Evolutionary conservation across 2,888 invertebrate species (phyloP).

Genomic region (Lasioglossum vierecki): DNA sequence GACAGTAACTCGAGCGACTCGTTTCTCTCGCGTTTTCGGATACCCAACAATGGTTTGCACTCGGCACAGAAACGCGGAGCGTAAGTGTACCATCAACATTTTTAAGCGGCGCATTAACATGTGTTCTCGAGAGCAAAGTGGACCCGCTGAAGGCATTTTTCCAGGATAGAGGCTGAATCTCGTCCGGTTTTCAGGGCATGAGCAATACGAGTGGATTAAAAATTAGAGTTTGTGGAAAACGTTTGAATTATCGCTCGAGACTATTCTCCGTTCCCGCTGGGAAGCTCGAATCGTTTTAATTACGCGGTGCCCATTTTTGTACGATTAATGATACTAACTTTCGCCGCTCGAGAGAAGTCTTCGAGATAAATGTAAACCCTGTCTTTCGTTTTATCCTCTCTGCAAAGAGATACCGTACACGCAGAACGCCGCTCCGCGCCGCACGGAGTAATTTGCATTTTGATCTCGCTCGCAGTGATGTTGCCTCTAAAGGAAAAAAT

Average conservation of each 20-base stretch:
- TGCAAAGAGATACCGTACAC: constrained; percentile 24
- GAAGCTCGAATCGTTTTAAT: constrained; percentile 44
- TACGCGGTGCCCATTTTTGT: constrained; percentile 3
- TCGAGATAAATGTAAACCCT: constrained; percentile 53
- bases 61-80: not conserved
- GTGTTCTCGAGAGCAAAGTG: constrained; percentile 28
- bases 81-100: constrained; percentile 42
- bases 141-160: constrained; percentile 15
- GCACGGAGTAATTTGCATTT: constrained; percentile 44
- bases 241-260: constrained; percentile 39
- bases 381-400: constrained; percentile 24
- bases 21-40: not conserved
- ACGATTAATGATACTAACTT: constrained; percentile 45
- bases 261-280: not conserved
- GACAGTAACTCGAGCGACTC: not conserved
- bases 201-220: constrained; percentile 33
- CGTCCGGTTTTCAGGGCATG: not conserved
- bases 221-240: constrained; percentile 37
- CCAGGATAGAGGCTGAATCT: not conserved
- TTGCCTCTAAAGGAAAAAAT: constrained; percentile 37
- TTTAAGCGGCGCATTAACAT: constrained; percentile 26
- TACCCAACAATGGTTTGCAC: constrained; percentile 16
- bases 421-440: not conserved
- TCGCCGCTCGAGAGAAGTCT: not conserved
- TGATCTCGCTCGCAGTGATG: constrained; percentile 32